Evolutionary conservation across 2,797 vertebrate genomes (phyloP).

Genomic region (Oreortyx pictus): DNA sequence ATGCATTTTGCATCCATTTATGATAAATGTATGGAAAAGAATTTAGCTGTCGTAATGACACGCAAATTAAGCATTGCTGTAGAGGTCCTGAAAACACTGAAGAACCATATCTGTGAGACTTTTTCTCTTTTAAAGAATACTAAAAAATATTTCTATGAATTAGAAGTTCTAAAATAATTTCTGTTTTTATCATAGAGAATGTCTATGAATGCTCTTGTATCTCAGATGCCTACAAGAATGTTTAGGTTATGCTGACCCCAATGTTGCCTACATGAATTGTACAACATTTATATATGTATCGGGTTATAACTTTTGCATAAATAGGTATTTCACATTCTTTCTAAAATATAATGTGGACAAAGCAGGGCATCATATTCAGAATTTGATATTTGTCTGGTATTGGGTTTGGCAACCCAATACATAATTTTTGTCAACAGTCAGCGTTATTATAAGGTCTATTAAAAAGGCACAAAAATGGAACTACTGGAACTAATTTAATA

Average conservation of each 20-base stretch:
- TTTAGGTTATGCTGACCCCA: neutral
- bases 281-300: neutral
- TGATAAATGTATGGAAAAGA: neutral
- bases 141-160: neutral
- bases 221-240: neutral
- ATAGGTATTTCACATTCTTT: neutral
- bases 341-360: neutral
- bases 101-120: neutral
- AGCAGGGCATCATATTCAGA: neutral
- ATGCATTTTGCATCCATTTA: neutral
- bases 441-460: neutral
- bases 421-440: neutral
- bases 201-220: neutral
- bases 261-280: neutral
- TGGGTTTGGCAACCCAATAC: neutral
- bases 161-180: neutral
- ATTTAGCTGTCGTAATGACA: neutral
- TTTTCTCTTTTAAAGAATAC: neutral
- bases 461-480: neutral
- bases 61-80: neutral
- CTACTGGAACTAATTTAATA: conserved; percentile 27
- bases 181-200: neutral
- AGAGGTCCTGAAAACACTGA: neutral
- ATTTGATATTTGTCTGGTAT: neutral
- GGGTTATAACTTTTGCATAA: neutral